A percentile compares a stretch with the other conserved stretches of the same genome.
Conservation (phyloP, 2,113 vertebrate genomes). For the Leiothrix lutea region DNA sequence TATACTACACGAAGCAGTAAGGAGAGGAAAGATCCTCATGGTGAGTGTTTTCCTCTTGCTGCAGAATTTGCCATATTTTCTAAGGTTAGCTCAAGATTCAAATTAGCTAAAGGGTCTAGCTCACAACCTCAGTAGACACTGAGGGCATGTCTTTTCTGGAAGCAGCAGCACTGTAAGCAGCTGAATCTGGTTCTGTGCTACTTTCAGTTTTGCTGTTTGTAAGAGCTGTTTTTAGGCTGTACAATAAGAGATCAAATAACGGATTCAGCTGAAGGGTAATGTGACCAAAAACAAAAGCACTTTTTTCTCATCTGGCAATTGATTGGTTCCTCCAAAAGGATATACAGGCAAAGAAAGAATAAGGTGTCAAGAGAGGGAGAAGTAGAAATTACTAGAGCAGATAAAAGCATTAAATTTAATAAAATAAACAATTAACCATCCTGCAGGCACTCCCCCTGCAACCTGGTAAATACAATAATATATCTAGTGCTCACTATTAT, state of each 20-base stretch:
- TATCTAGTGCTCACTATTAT: not conserved
- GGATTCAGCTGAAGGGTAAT: not conserved
- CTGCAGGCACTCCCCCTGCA: not conserved
- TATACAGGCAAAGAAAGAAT: not conserved
- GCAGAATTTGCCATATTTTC: not conserved
- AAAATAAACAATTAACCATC: not conserved
- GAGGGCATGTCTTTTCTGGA: not conserved
- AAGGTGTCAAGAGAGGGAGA: not conserved
- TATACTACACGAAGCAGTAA: not conserved
- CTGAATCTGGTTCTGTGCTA: not conserved
- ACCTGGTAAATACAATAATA: not conserved
- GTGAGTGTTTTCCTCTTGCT: not conserved
- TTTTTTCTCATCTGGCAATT: not conserved
- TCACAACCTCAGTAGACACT: not conserved
- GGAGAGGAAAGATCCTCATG: not conserved
- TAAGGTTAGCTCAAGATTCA: not conserved
- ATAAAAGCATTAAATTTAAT: not conserved
- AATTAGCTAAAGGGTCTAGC: not conserved
- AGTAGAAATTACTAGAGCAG: not conserved
- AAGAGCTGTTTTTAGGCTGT: not conserved
- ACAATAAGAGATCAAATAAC: not conserved
- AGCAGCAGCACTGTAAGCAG: not conserved
- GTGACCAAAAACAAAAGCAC: not conserved
- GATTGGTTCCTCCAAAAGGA: not conserved
- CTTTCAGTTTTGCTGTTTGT: not conserved